phyloP scores from a whole-genome alignment of 2,888 invertebrate species.

The Theretra japonica region DNA sequence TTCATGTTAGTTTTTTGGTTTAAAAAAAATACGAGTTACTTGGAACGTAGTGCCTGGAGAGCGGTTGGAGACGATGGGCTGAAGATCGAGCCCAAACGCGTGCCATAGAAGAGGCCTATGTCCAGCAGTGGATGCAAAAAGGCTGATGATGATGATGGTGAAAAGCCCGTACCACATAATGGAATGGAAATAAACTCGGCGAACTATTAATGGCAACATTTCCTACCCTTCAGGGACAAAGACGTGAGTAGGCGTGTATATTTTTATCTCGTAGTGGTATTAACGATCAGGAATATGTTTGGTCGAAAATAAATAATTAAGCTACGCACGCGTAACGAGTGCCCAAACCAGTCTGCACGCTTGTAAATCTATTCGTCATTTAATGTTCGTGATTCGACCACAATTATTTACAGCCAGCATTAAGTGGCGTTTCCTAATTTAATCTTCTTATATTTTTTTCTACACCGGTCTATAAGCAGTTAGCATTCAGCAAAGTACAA shows the following conservation, averaged over 20 bases:
- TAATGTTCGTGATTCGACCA: background rate
- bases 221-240: no score
- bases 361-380: constrained; percentile 22
- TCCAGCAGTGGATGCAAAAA: no score
- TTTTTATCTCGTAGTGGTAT: background rate
- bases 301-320: background rate
- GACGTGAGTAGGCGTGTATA: background rate
- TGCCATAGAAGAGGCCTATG: no score
- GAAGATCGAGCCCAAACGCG: no score
- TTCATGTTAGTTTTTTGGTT: no score
- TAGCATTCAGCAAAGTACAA: background rate
- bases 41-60: no score
- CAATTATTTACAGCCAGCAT: constrained; percentile 12
- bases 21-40: no score
- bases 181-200: no score
- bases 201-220: no score
- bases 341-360: constrained; percentile 16
- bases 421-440: constrained; percentile 26
- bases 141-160: no score
- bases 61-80: constrained; percentile 37
- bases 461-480: background rate
- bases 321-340: constrained; percentile 20
- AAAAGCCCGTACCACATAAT: no score
- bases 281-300: background rate
- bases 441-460: constrained; percentile 16